These are phyloP conservation scores for Eustalomyia histrio DNA, from an alignment of 2,888 invertebrate species.

Conservation along the genomic window DNA sequence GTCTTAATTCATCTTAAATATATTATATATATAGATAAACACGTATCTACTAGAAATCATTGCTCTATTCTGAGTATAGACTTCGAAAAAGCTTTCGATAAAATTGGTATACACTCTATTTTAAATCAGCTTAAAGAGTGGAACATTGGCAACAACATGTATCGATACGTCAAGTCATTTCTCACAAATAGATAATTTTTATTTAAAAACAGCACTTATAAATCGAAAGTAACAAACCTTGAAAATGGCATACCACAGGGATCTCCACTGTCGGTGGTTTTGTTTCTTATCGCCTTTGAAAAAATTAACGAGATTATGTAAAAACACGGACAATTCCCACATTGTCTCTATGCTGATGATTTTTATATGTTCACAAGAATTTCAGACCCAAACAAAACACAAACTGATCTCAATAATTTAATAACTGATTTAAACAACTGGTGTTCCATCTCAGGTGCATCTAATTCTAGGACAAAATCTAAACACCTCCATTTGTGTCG, in stretches of 20 bases:
- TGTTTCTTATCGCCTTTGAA: too few species aligned
- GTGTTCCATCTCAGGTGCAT: slow-evolving; percentile 8
- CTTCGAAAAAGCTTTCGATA: too few species aligned
- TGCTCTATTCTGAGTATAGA: too few species aligned
- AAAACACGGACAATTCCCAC: slow-evolving; percentile 26
- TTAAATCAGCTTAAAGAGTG: too few species aligned
- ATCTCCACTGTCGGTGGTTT: too few species aligned
- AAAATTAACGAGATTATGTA: slow-evolving; percentile 36
- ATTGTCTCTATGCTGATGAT: slow-evolving; percentile 46
- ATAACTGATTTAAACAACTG: slow-evolving; percentile 1
- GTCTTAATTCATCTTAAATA: slow-evolving; percentile 45
- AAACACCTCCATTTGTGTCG: slow-evolving; percentile 32
- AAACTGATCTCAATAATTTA: slow-evolving; percentile 18
- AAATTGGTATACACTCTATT: too few species aligned
- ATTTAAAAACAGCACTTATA: slow-evolving; percentile 8
- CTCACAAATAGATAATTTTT: slow-evolving; percentile 24
- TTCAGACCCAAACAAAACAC: slow-evolving; percentile 12
- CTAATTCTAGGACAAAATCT: slow-evolving; percentile 9
- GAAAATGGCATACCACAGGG: too few species aligned
- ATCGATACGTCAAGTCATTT: slow-evolving; percentile 33
- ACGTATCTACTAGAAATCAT: slow-evolving; percentile 41
- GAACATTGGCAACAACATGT: slow-evolving; percentile 36
- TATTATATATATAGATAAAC: slow-evolving; percentile 29
- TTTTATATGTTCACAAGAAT: slow-evolving; percentile 39
- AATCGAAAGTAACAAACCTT: slow-evolving; percentile 13